Percentiles rank a stretch among this genome's conserved stretches.
phyloP scores from a whole-genome alignment of 2,797 vertebrate species.

The Tadarida brasiliensis region DNA sequence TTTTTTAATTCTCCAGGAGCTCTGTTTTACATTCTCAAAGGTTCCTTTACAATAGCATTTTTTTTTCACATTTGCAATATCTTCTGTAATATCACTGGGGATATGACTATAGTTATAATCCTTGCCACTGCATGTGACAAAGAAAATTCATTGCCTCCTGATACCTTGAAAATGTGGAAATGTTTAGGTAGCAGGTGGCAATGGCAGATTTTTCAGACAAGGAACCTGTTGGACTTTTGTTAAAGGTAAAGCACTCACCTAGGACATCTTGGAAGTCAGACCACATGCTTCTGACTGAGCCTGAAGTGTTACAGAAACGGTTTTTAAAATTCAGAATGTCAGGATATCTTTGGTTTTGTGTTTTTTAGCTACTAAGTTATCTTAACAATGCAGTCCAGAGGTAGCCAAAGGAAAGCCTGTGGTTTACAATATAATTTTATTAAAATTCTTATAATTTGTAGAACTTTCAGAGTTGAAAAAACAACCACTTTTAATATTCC shows the following conservation, averaged over 20 bases:
- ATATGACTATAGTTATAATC: slow-evolving; percentile 63
- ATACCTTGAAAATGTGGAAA: slow-evolving; percentile 61
- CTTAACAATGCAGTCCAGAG: background rate
- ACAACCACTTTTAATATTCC: background rate
- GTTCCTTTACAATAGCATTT: background rate
- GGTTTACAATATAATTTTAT: slow-evolving; percentile 35
- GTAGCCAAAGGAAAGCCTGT: background rate
- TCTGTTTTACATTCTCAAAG: background rate
- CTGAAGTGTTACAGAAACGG: slow-evolving; percentile 18
- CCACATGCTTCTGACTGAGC: background rate
- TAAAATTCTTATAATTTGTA: background rate
- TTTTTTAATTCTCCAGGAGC: background rate
- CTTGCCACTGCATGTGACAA: slow-evolving; percentile 38
- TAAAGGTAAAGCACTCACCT: slow-evolving; percentile 52
- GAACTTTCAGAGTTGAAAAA: background rate
- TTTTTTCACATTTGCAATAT: slow-evolving; percentile 33
- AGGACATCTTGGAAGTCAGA: slow-evolving; percentile 53
- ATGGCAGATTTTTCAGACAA: slow-evolving; percentile 42
- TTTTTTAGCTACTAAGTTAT: slow-evolving; percentile 32
- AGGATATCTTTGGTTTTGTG: background rate
- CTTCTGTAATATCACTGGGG: slow-evolving; percentile 30
- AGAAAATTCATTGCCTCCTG: slow-evolving; percentile 55
- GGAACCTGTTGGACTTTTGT: slow-evolving; percentile 40
- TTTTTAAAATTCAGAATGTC: slow-evolving; percentile 46
- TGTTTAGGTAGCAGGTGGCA: slow-evolving; percentile 28